These are phyloP conservation scores for Oncorhynchus kisutch DNA, from an alignment of 2,113 vertebrate species.

Conservation along the genomic window DNA sequence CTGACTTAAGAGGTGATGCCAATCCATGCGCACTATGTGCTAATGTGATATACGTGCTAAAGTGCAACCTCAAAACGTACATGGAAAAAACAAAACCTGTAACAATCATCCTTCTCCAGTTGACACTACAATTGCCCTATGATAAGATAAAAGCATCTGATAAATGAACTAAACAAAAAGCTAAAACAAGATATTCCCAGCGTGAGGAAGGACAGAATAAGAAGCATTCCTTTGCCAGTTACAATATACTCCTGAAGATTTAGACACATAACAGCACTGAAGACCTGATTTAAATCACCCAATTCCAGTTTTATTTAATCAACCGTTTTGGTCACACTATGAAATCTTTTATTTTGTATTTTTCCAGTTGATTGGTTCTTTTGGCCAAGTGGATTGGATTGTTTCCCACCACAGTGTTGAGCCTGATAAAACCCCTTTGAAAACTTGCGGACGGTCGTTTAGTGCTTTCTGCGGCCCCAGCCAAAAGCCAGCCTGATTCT, in stretches of 20 bases:
- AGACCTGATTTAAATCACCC: slow-evolving; percentile 2
- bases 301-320: slow-evolving; percentile 7
- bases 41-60: no score
- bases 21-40: no score
- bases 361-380: slow-evolving; percentile 14
- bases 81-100: no score
- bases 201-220: not conserved
- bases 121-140: no score
- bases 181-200: not conserved
- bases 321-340: not conserved
- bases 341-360: not conserved
- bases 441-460: no score
- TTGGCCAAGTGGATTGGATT: not conserved
- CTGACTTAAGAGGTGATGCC: no score
- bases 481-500: not conserved
- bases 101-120: no score
- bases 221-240: not conserved
- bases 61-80: no score
- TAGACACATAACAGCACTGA: not conserved
- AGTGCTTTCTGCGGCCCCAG: not conserved
- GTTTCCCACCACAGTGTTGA: not conserved
- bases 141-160: no score
- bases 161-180: not conserved
- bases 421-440: slow-evolving; percentile 2
- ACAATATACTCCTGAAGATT: not conserved